These are phyloP conservation scores for Gymnobelideus leadbeateri DNA, from an alignment of 2,113 vertebrate genomes.

Conservation along the genomic window DNA sequence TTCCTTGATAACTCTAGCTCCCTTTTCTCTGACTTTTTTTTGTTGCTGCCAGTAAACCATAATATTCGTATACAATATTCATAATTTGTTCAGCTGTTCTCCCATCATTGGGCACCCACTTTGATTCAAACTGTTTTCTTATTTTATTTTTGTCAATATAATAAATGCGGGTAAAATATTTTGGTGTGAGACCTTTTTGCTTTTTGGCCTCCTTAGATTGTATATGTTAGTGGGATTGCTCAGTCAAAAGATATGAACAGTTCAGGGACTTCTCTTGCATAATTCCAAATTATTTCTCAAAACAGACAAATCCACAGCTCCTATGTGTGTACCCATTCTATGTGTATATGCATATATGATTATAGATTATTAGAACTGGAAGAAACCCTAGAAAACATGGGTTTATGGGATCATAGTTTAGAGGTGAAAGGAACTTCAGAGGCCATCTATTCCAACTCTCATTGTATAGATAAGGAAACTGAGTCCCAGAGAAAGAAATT, in stretches of 20 bases:
- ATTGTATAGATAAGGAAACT: neutral
- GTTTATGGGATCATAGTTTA: neutral
- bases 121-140: neutral
- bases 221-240: neutral
- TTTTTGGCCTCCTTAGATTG: neutral
- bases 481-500: neutral
- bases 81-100: neutral
- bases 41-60: neutral
- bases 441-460: neutral
- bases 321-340: neutral
- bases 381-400: neutral
- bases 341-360: neutral
- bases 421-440: neutral
- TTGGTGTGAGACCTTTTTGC: neutral
- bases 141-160: neutral
- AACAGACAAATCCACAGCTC: neutral
- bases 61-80: neutral
- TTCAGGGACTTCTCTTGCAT: neutral
- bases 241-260: neutral
- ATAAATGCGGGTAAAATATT: neutral
- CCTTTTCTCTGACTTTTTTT: neutral
- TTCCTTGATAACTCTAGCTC: neutral
- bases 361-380: neutral
- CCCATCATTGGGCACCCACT: neutral
- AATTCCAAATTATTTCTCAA: no score